Percentiles rank a stretch among this genome's conserved stretches.
phyloP scores from a whole-genome alignment of 2,797 vertebrate genomes.

The Syndactyla subalaris region DNA sequence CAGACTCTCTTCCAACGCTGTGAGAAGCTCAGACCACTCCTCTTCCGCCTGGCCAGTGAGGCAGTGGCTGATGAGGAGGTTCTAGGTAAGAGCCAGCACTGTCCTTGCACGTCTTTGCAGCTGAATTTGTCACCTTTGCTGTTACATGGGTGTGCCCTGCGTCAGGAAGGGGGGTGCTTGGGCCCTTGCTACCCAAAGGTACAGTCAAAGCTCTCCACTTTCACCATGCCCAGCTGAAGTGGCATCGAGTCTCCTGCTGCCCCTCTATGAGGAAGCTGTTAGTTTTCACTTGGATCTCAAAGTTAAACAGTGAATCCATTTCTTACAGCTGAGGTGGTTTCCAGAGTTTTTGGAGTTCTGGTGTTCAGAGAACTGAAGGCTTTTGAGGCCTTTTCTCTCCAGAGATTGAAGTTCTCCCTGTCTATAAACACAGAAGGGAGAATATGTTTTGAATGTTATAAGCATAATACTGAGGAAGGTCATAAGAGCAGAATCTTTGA shows the following conservation, averaged over 20 bases:
- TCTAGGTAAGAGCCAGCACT: conserved; percentile 46
- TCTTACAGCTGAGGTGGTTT: not conserved
- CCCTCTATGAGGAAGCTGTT: not conserved
- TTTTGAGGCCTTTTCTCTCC: not conserved
- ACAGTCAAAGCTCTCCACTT: not conserved
- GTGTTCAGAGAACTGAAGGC: not conserved
- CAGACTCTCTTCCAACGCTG: conserved; percentile 82
- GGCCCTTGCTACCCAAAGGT: not conserved
- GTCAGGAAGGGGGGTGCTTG: not conserved
- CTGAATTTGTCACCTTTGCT: not conserved
- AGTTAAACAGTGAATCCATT: not conserved
- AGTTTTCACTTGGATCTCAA: not conserved
- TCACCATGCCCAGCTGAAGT: not conserved
- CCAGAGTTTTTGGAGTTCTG: not conserved
- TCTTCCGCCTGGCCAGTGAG: conserved; percentile 89
- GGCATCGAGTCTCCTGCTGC: not conserved
- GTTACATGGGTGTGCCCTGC: not conserved
- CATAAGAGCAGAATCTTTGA: not conserved
- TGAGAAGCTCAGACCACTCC: conserved; percentile 84
- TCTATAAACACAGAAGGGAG: not conserved
- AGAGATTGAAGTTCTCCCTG: not conserved
- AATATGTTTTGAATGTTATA: not conserved
- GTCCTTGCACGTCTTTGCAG: not conserved
- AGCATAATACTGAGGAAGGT: not conserved
- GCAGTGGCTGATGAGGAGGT: conserved; percentile 82